These are phyloP conservation scores for Picus viridis DNA, from an alignment of 2,797 vertebrate genomes.

Conservation along the genomic window DNA sequence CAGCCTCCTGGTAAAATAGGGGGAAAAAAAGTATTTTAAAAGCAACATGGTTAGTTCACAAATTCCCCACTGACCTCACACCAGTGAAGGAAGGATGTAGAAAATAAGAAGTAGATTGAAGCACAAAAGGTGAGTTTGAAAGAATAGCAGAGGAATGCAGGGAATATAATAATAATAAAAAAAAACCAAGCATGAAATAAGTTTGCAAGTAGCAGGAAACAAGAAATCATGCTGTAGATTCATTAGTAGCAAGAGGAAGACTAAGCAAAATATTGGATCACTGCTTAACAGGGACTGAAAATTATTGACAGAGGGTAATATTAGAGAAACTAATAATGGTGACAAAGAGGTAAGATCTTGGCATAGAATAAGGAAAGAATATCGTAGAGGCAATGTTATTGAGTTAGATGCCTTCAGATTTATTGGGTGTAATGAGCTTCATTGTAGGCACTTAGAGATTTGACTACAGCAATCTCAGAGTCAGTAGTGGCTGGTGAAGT, in stretches of 20 bases:
- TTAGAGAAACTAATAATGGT: conserved; percentile 33
- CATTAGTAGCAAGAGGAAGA: conserved; percentile 34
- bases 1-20: not conserved
- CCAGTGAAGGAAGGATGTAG: not conserved
- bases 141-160: not conserved
- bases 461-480: not conserved
- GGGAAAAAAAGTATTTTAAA: not conserved
- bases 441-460: not conserved
- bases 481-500: not conserved
- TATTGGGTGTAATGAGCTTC: conserved; percentile 18
- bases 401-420: conserved; percentile 22
- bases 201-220: conserved; percentile 1
- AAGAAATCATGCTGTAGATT: conserved; percentile 48
- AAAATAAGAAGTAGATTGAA: not conserved
- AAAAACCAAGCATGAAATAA: conserved; percentile 17
- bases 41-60: not conserved
- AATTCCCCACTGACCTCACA: not conserved
- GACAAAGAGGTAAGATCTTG: conserved; percentile 25
- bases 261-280: conserved; percentile 43
- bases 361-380: not conserved
- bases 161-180: not conserved
- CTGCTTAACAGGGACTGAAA: conserved; percentile 6
- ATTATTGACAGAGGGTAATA: conserved; percentile 18
- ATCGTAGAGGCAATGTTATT: not conserved
- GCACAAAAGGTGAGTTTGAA: not conserved